These are phyloP conservation scores for Hemibagrus guttatus DNA, from an alignment of 2,797 vertebrate genomes.

Conservation along the genomic window DNA sequence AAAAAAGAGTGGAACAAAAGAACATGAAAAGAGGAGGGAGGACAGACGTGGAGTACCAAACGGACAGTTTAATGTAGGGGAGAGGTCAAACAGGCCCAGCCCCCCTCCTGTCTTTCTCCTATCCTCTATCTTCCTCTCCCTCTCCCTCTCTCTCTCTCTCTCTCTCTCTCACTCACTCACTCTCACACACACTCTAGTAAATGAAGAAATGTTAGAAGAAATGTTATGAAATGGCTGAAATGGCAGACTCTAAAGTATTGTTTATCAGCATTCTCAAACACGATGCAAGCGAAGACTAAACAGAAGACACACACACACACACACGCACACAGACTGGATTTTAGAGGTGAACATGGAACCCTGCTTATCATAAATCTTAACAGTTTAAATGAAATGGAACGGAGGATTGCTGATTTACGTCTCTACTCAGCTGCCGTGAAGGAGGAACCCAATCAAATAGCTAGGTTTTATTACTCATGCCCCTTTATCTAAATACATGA, in stretches of 20 bases:
- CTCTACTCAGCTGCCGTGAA: conserved; percentile 61
- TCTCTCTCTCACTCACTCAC: conserved; percentile 12
- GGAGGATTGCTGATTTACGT: conserved; percentile 72
- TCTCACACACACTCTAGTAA: background rate
- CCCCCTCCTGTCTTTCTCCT: conserved; percentile 35
- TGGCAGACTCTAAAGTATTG: background rate
- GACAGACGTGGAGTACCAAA: conserved; percentile 46
- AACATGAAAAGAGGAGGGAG: conserved; percentile 59
- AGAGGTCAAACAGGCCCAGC: conserved; percentile 73
- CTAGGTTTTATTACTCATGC: conserved; percentile 74
- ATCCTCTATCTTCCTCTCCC: background rate
- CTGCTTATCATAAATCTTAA: conserved; percentile 80
- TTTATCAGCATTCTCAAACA: background rate
- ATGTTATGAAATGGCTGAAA: background rate
- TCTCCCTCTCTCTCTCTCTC: background rate
- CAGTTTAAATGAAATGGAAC: conserved; percentile 77
- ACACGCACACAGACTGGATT: conserved; percentile 68
- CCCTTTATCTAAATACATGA: conserved; percentile 76
- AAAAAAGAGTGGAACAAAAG: conserved; percentile 37
- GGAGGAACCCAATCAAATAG: conserved; percentile 75
- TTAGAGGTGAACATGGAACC: conserved; percentile 73
- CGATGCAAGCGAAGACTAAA: background rate
- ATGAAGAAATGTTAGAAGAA: background rate
- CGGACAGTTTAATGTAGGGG: conserved; percentile 48
- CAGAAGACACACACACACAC: background rate